A percentile compares a stretch with the other conserved stretches of the same genome.
These are phyloP conservation scores for Ciconia boyciana DNA, from an alignment of 2,113 vertebrate species.

Conservation along the genomic window DNA sequence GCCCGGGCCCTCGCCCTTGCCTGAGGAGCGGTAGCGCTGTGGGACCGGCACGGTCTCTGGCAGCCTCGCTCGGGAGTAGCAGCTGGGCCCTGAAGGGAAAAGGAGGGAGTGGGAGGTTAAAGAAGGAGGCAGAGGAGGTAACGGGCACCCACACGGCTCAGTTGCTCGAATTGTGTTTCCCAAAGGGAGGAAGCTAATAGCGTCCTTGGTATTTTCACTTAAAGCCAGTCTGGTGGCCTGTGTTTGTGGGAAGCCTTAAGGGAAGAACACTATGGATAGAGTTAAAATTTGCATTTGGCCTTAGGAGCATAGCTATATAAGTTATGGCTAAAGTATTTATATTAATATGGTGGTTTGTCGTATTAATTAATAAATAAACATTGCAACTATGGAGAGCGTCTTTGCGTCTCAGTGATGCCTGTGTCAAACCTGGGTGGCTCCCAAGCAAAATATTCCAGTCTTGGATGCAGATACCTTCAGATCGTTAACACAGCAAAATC, in stretches of 20 bases:
- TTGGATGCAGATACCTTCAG: not conserved
- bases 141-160: rapidly evolving
- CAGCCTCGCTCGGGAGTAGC: not conserved
- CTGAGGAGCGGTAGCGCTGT: not conserved
- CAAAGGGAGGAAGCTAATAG: not conserved
- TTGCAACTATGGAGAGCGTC: not conserved
- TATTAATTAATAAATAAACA: not conserved
- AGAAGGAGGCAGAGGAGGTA: too few relatives aligned
- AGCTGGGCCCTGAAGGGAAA: not conserved
- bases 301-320: not conserved
- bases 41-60: rapidly evolving
- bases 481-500: not conserved
- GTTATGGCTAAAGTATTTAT: not conserved
- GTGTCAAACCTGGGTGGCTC: not conserved
- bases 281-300: not conserved
- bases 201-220: rapidly evolving
- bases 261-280: rapidly evolving
- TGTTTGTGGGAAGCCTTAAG: not conserved
- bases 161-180: not conserved
- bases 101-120: too few relatives aligned
- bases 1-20: not conserved
- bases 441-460: not conserved
- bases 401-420: not conserved
- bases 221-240: not conserved
- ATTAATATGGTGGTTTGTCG: not conserved